Evolutionary conservation across 2,888 invertebrate genomes (phyloP), one percentile per base, ranked within the genome.

Genomic region (Chromoteleia sp.): DNA sequence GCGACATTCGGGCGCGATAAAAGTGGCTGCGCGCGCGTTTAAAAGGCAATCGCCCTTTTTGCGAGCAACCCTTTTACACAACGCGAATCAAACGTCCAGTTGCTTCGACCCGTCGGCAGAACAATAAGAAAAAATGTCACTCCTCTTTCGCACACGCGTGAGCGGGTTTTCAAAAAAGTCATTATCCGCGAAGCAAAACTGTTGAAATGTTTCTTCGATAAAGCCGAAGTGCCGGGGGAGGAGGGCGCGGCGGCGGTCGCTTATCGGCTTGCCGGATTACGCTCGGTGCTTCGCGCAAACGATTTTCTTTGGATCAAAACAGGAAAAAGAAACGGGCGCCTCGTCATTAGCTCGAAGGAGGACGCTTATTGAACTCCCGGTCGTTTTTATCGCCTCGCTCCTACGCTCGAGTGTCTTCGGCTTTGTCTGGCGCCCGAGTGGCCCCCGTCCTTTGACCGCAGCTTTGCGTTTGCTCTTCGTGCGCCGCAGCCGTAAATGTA

Each of bases 341-440:
- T 83, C 85, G 87, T 90, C 90, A 91, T 91, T 91, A 89, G 88
- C 89, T 88, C 86, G 86, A 87, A 90, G 87, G 85, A 90, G 89
- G 87, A 90, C 89, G 89, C 91, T 91, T 90, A 90, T 91, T 88
- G 90, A 91, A 91, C 91, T 88, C 90, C 88, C 87, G 88, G 88
- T 84, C 85, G 85, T 86, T 88, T 88, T 90, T 88, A 87, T 88
- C 88, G 86, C 86, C 86, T 87, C 88, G 85, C 85, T 87, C 88
- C 85, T 83, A 85, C 85, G 61, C 80, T 84, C 76, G 78, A 83
- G 78, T 83, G 71, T 76, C 68, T 68, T 54, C 58, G 48, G 17
- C 67, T 76, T 76, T 67, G 75, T 76, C 68, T 19, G 4, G n/a
- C 25, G 25, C 25, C 6, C 25, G 25, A 25, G 25, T 25, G 25